phyloP scores from a whole-genome alignment of 2,113 vertebrate genomes.

The Poeciliopsis prolifica region DNA sequence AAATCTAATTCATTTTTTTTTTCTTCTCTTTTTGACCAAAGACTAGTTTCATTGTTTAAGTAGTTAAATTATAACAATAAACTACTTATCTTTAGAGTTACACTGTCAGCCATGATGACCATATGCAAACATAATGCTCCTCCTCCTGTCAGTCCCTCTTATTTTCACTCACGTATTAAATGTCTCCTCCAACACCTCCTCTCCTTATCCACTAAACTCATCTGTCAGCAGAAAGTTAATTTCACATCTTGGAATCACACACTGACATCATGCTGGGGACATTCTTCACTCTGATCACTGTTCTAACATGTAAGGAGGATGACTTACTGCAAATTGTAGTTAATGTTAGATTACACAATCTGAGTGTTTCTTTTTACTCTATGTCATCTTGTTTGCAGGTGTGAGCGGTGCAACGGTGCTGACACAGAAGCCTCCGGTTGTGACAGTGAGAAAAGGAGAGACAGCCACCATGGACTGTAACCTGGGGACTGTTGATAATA shows the following conservation, averaged over 20 bases:
- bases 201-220: conserved; percentile 41
- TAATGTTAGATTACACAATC: conserved; percentile 33
- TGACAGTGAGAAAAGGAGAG: conserved; percentile 43
- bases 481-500: conserved; percentile 6
- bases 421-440: conserved; percentile 51
- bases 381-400: conserved; percentile 55
- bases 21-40: no score
- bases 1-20: no score
- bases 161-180: conserved; percentile 12
- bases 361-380: conserved; percentile 20
- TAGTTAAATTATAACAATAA: no score
- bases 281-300: conserved; percentile 53
- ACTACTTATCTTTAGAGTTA: no score
- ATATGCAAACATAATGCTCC: conserved; percentile 6
- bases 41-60: no score
- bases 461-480: conserved; percentile 59
- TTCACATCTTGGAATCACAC: conserved; percentile 21
- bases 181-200: conserved; percentile 43
- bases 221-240: conserved; percentile 12
- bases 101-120: no score
- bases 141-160: conserved; percentile 23
- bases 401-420: conserved; percentile 32
- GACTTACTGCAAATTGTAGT: conserved; percentile 30
- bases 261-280: conserved; percentile 57
- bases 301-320: conserved; percentile 54